phyloP scores from a whole-genome alignment of 2,113 vertebrate species.

The Clarias gariepinus region DNA sequence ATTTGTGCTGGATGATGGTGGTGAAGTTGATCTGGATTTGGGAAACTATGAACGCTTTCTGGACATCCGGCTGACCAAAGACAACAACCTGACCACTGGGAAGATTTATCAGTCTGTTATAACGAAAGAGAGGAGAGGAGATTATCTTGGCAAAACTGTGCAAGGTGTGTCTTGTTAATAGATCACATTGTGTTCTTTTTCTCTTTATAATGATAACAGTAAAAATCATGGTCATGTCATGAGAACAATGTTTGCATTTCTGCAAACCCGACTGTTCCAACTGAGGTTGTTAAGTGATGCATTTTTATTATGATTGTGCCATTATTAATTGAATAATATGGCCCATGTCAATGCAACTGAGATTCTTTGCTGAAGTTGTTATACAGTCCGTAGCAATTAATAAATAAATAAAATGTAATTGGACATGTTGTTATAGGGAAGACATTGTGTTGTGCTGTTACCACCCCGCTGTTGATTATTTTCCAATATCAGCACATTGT shows the following conservation, averaged over 20 bases:
- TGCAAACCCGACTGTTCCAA: too few relatives aligned
- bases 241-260: too few relatives aligned
- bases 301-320: too few relatives aligned
- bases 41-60: slow-evolving; percentile 97
- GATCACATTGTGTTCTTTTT: not conserved
- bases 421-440: not conserved
- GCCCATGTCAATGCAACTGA: too few relatives aligned
- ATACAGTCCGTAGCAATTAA: not conserved
- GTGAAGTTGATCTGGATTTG: slow-evolving; percentile 93
- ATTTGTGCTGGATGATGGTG: slow-evolving; percentile 94
- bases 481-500: not conserved
- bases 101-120: slow-evolving; percentile 98
- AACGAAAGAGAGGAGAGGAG: slow-evolving; percentile 93
- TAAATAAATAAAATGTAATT: not conserved
- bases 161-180: slow-evolving; percentile 76
- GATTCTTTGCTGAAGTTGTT: not conserved
- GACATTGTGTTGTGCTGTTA: not conserved
- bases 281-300: too few relatives aligned
- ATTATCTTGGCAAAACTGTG: slow-evolving; percentile 95
- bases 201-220: not conserved
- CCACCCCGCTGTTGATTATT: not conserved
- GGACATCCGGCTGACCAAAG: slow-evolving; percentile 91
- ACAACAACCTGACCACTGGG: slow-evolving; percentile 96
- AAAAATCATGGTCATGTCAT: not conserved
- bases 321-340: too few relatives aligned